phyloP scores from a whole-genome alignment of 2,113 vertebrate genomes.

The Oreochromis niloticus region DNA sequence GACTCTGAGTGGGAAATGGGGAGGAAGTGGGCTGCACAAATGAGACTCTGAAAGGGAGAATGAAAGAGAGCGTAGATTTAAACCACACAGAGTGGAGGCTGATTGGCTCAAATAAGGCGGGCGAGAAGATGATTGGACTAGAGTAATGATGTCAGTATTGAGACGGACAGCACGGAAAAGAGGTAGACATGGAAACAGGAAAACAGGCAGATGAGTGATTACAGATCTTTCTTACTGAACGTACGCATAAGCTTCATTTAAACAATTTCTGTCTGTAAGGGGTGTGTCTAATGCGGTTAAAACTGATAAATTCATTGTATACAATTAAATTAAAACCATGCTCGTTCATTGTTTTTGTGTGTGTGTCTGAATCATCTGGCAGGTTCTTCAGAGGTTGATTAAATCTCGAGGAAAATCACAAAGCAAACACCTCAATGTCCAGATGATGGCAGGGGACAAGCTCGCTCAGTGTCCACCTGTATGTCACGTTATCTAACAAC shows the following conservation, averaged over 20 bases:
- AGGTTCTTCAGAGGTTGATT: conserved; percentile 92
- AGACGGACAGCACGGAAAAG: neutral
- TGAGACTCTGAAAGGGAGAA: neutral
- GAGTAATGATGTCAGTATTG: neutral
- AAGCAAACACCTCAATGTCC: conserved; percentile 95
- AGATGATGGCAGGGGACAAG: conserved; percentile 97
- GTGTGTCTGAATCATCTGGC: neutral
- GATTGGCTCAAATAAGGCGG: neutral
- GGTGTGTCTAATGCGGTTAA: neutral
- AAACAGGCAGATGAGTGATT: neutral
- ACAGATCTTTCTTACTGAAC: neutral
- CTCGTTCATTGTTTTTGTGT: neutral
- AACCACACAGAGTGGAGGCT: neutral
- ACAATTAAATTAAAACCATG: neutral
- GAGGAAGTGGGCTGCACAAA: neutral
- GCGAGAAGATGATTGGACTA: neutral
- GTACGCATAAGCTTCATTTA: neutral
- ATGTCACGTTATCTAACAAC: conserved; percentile 15
- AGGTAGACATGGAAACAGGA: neutral
- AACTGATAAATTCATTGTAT: neutral
- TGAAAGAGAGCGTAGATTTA: neutral
- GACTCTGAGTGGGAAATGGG: neutral
- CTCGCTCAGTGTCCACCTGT: conserved; percentile 93
- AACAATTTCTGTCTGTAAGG: neutral
- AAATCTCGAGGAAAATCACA: conserved; percentile 96